Base-by-base conservation (phyloP, 2,797 vertebrate species). In the Neoniphon sammara region DNA sequence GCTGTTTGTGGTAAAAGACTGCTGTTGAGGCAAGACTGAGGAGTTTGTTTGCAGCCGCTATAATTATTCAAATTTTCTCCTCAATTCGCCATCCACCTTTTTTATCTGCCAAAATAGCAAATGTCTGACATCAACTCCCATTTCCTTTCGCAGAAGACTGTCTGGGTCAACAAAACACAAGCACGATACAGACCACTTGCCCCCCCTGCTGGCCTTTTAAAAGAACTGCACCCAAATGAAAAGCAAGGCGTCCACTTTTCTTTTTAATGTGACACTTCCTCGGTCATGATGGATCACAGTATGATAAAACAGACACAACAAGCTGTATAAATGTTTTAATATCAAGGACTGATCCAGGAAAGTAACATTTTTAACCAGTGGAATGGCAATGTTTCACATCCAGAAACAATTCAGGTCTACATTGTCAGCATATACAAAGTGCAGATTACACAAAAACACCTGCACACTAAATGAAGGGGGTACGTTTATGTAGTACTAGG, bases 191-290 rank as follows among this genome's bases (percentile, higher is more conserved):
- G 61, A 14, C 20, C 46, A 53, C 12, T 61, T 60, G 34, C 79
- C 52, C 87, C 85, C 79, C 73, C 91, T 85, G 47, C 69, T 90
- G 91, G 67, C 2, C 17, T 6, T 0, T 47, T 7, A 23, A 58
- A 44, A 71, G 56, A 77, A 88, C 66, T 89, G 57, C 80, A 78
- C 5, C 11, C 34, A 7, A 49, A 54, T 44, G 36, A 1, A 61
- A 61, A 27, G 12, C 25, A 23, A 54, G 4, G 4, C 7, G 47
- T 18, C 10, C 39, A 3, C 30, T 31, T 31, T 31, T n/a, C n/a
- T n/a, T n/a, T n/a, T n/a, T n/a, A n/a, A n/a, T n/a, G n/a, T n/a
- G n/a, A n/a, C n/a, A n/a, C n/a, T n/a, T 27, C 25, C 5, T 34
- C 5, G 5, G 31, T 3, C 31, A 34, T 34, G 31, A 34, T 8